phyloP scores from a whole-genome alignment of 2,888 invertebrate genomes.

The Zelleria hepariella region DNA sequence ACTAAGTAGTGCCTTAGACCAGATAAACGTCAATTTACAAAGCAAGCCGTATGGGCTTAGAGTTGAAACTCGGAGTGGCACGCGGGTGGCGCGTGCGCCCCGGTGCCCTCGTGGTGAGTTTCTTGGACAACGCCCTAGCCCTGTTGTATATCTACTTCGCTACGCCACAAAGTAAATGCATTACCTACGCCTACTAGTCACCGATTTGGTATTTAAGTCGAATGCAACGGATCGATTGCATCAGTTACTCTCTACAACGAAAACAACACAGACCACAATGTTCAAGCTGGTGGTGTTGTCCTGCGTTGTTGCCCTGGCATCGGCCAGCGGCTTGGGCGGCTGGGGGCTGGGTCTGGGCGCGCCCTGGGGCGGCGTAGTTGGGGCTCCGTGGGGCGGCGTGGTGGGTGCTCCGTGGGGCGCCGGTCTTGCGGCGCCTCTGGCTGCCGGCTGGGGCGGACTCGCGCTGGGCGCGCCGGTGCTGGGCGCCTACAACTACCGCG shows the following conservation, averaged over 20 bases:
- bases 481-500: constrained; percentile 53
- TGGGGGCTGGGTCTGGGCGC: constrained; percentile 18
- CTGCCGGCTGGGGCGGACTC: constrained; percentile 23
- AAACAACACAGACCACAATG: constrained; percentile 70
- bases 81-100: constrained; percentile 6
- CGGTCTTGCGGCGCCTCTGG: constrained; percentile 32
- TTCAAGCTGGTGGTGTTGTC: constrained; percentile 75
- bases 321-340: constrained; percentile 49
- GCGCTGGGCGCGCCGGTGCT: constrained; percentile 28
- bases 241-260: constrained; percentile 49
- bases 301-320: constrained; percentile 71
- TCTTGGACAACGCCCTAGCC: constrained; percentile 46
- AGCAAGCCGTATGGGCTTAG: constrained; percentile 28
- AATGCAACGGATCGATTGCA: constrained; percentile 26
- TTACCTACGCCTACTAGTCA: constrained; percentile 41
- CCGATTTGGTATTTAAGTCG: constrained; percentile 49
- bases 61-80: constrained; percentile 23
- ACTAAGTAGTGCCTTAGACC: not conserved
- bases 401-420: constrained; percentile 25
- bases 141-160: constrained; percentile 34
- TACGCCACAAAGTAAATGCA: constrained; percentile 58
- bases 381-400: constrained; percentile 13
- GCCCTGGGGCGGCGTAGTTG: constrained; percentile 12
- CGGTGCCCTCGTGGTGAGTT: constrained; percentile 26
- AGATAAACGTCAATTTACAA: constrained; percentile 7